These are phyloP conservation scores for Falco biarmicus DNA, from an alignment of 2,797 vertebrate species.

Conservation along the genomic window DNA sequence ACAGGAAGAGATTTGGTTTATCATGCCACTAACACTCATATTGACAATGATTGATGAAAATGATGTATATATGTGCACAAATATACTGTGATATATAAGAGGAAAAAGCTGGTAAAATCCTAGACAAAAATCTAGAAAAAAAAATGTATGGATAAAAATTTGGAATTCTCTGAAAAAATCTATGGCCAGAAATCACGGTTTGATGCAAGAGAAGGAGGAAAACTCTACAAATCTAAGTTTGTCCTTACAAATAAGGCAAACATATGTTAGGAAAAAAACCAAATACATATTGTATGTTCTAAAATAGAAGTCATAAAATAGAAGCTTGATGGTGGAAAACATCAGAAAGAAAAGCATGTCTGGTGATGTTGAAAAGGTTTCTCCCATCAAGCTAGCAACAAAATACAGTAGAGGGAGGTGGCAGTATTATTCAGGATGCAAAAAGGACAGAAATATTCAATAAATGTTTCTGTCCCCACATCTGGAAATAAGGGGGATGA, in stretches of 20 bases:
- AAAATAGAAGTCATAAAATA: not conserved
- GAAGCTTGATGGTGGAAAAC: not conserved
- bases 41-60: constrained; percentile 44
- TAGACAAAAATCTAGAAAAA: not conserved
- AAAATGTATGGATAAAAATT: not conserved
- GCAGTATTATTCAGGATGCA: not conserved
- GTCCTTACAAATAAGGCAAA: not conserved
- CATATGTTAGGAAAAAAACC: not conserved
- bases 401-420: not conserved
- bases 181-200: not conserved
- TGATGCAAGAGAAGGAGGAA: not conserved
- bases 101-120: not conserved
- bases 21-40: not conserved
- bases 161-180: not conserved
- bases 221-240: not conserved
- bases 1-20: not conserved
- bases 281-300: not conserved
- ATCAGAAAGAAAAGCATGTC: not conserved
- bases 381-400: not conserved
- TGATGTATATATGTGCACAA: not conserved
- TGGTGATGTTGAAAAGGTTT: not conserved
- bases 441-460: not conserved
- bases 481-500: not conserved
- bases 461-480: not conserved
- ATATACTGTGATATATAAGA: not conserved